Evolutionary conservation across 2,888 invertebrate genomes (phyloP).

Genomic region (Blastobasis adustella): DNA sequence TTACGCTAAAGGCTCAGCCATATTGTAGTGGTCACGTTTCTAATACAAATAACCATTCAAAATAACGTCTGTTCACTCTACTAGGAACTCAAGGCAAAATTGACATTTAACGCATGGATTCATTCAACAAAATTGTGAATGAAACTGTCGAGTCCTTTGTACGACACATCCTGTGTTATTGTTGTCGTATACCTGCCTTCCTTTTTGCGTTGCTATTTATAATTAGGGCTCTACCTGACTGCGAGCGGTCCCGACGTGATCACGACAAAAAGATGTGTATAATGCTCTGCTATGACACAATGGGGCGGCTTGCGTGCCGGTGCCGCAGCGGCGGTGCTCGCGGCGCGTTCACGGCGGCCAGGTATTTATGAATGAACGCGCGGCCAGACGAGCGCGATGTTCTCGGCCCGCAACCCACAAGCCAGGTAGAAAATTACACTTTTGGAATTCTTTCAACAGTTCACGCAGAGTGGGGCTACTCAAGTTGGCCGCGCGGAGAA

Average conservation of each 20-base stretch:
- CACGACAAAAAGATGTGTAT: slow-evolving; percentile 53
- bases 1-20: too few relatives aligned
- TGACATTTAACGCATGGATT: slow-evolving; percentile 6
- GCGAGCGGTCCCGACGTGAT: slow-evolving; percentile 39
- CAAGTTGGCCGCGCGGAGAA: slow-evolving; percentile 58
- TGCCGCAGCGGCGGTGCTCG: slow-evolving; percentile 12
- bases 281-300: slow-evolving; percentile 37
- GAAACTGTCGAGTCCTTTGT: slow-evolving; percentile 41
- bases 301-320: slow-evolving; percentile 44
- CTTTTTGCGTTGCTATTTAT: slow-evolving; percentile 45
- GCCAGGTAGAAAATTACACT: slow-evolving; percentile 71
- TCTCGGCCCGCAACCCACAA: slow-evolving; percentile 55
- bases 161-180: slow-evolving; percentile 61
- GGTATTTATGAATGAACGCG: slow-evolving; percentile 75
- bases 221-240: slow-evolving; percentile 64
- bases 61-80: too few relatives aligned
- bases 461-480: slow-evolving; percentile 62
- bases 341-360: slow-evolving; percentile 42
- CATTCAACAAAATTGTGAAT: slow-evolving; percentile 42
- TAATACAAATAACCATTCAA: too few relatives aligned
- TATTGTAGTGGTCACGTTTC: too few relatives aligned
- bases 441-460: slow-evolving; percentile 69
- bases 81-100: too few relatives aligned
- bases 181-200: slow-evolving; percentile 47
- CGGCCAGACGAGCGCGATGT: slow-evolving; percentile 53